Evolutionary conservation across 2,888 invertebrate genomes (phyloP).

Genomic region (Dynastes grantii): DNA sequence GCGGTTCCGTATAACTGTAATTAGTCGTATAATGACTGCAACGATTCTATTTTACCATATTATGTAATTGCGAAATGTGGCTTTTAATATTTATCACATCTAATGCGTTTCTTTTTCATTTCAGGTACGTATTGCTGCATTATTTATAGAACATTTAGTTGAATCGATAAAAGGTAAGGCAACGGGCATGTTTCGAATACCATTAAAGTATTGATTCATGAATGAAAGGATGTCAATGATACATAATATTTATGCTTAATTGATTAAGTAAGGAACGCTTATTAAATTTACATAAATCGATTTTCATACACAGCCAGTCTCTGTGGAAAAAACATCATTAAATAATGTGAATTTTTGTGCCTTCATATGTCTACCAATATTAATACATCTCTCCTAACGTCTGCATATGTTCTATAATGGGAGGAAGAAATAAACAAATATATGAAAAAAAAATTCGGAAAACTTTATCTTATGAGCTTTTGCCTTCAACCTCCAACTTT

Average conservation of each 20-base stretch:
- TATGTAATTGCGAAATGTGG: neutral
- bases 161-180: conserved; percentile 9
- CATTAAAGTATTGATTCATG: conserved; percentile 19
- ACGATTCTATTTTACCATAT: too few relatives aligned
- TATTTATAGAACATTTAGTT: neutral
- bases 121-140: conserved; percentile 42
- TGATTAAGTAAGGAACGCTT: neutral
- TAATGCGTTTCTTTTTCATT: conserved; percentile 37
- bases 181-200: neutral
- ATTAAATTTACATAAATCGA: neutral
- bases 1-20: conserved; percentile 11
- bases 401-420: too few relatives aligned
- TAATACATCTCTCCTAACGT: too few relatives aligned
- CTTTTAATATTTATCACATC: neutral
- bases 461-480: too few relatives aligned
- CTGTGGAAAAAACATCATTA: too few relatives aligned
- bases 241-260: neutral
- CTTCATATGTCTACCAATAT: too few relatives aligned
- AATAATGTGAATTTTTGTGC: too few relatives aligned
- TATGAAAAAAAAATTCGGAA: too few relatives aligned
- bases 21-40: neutral
- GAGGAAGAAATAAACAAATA: too few relatives aligned
- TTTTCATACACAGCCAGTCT: too few relatives aligned
- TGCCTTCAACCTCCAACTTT: too few relatives aligned
- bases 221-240: conserved; percentile 1